Evolutionary conservation across 2,888 invertebrate genomes (phyloP), one percentile per base, ranked within the genome.

Genomic region (Machimus rusticus): DNA sequence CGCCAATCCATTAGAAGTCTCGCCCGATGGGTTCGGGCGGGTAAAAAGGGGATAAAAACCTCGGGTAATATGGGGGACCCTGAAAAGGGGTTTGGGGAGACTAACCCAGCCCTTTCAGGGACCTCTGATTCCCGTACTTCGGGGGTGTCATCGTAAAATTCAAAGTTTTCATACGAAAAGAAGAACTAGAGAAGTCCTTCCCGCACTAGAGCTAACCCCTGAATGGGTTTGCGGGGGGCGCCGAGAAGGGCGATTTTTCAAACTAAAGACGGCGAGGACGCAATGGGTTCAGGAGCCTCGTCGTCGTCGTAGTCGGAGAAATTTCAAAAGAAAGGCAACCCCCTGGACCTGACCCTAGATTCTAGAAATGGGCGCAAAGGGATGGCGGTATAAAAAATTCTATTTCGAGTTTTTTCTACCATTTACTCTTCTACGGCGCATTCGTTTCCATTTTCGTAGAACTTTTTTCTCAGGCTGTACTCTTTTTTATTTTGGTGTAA

Each of bases 361-460:
- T 39, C 39, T 39, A 12, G 39, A 14, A 55, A 16, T 55, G 31
- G 82, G 34, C 28, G 82, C 76, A 74, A 43, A 74, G 85, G 46
- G 74, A 31, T 37, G 85, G 6, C 43, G 19, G 74, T 37, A 74
- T 85, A 85, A 85, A 85, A 85, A 85, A 85, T 74, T 85, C 85
- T 85, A 85, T 85, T 85, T 74, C 5, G 74, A 85, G 74, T 85
- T 85, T 85, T 85, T 85, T 85, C 85, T 85, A 43, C 85, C 85
- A 85, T 74, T 85, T 85, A 85, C 85, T 85, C 85, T 85, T 74
- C 74, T 46, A 74, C 74, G 74, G 85, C 85, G 85, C 85, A 74
- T 85, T 85, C 85, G 85, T 85, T 85, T 85, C 85, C 85, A 85
- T 85, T 85, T 82, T 85, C 85, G 85, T 85, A 51, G 74, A 85